These are phyloP conservation scores for Drosophila novamexicana DNA, from an alignment of 1,140 invertebrate genomes.

Conservation along the genomic window DNA sequence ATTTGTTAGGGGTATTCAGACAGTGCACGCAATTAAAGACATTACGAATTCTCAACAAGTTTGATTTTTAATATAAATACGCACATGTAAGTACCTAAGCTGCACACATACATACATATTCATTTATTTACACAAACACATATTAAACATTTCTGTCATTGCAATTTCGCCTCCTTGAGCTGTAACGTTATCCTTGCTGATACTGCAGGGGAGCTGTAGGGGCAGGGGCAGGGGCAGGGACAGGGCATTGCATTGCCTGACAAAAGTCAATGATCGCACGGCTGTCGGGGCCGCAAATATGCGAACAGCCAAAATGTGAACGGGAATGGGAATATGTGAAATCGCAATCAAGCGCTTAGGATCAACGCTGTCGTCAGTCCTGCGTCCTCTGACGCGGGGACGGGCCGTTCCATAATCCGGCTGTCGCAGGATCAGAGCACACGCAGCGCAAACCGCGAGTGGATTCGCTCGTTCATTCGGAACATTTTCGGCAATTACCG, in stretches of 20 bases:
- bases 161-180: background rate
- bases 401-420: constrained; percentile 58
- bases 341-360: constrained; percentile 68
- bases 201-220: background rate
- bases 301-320: constrained; percentile 45
- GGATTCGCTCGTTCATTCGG: constrained; percentile 73
- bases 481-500: constrained; percentile 81
- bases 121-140: background rate
- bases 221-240: background rate
- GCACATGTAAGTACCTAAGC: no score
- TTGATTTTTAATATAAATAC: no score
- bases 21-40: background rate
- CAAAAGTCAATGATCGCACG: constrained; percentile 79
- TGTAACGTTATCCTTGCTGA: background rate
- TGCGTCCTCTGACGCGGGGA: background rate
- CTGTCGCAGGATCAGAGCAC: constrained; percentile 73
- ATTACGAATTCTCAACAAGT: no score
- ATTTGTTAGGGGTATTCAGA: constrained; percentile 7
- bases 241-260: constrained; percentile 50
- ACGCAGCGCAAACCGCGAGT: constrained; percentile 18
- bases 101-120: background rate
- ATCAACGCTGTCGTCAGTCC: constrained; percentile 28
- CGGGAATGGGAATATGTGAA: constrained; percentile 40
- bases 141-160: constrained; percentile 4
- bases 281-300: constrained; percentile 53